Percentiles rank a stretch among this genome's conserved stretches.
Conservation (phyloP, 2,888 invertebrate species). For the Capitulum mitella region DNA sequence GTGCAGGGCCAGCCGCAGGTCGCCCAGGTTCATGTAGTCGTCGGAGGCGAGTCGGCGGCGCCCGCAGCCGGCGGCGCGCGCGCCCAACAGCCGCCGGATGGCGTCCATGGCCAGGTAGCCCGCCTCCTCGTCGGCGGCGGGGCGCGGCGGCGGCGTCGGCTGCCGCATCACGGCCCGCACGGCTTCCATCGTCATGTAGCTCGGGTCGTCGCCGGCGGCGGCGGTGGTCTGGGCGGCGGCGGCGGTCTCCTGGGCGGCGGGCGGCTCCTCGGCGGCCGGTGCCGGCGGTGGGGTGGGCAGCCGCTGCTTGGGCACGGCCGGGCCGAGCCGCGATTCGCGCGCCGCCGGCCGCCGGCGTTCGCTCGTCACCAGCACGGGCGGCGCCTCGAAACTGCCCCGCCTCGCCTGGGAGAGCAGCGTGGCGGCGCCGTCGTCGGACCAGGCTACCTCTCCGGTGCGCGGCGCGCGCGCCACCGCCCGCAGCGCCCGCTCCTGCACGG, state of each 20-base stretch:
- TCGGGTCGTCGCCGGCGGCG: neutral
- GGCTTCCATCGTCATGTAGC: neutral
- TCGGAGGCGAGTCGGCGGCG: neutral
- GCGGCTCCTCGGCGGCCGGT: neutral
- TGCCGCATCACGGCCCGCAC: neutral
- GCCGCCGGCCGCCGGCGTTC: neutral
- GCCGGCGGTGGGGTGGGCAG: neutral
- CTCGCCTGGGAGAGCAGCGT: neutral
- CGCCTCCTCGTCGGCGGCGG: neutral
- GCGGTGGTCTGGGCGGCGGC: neutral
- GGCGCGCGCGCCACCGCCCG: neutral
- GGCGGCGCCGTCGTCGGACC: neutral
- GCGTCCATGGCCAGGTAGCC: neutral
- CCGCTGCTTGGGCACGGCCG: neutral
- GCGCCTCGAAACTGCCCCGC: neutral
- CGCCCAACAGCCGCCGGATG: neutral
- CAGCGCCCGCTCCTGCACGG: neutral
- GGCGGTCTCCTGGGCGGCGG: neutral
- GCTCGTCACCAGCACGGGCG: neutral
- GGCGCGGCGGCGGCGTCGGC: neutral
- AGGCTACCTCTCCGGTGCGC: neutral
- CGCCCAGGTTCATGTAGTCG: neutral
- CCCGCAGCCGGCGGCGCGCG: neutral
- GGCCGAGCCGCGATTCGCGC: neutral
- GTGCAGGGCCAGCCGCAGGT: neutral